Evolutionary conservation across 2,797 vertebrate genomes (phyloP).

Genomic region (Tarsius wallacei): DNA sequence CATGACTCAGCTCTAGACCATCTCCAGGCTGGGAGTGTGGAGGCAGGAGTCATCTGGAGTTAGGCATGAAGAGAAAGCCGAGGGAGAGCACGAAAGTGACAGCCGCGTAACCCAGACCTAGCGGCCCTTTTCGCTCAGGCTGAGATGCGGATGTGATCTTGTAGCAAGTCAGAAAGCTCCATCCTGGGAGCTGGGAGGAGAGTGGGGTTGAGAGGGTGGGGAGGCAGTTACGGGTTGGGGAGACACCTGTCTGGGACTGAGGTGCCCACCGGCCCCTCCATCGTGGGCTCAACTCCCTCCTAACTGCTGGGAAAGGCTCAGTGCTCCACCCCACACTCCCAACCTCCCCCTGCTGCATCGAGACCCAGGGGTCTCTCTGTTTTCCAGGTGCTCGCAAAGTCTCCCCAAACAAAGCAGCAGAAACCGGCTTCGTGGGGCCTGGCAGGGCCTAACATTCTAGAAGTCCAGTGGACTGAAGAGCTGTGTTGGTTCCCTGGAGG

Average conservation of each 20-base stretch:
- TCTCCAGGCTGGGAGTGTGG: constrained; percentile 19
- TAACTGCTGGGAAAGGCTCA: not conserved
- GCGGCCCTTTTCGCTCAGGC: not conserved
- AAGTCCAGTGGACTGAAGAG: not conserved
- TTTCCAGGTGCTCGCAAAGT: not conserved
- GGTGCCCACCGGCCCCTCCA: not conserved
- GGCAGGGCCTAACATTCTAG: not conserved
- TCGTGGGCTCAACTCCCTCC: not conserved
- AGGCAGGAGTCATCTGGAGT: constrained; percentile 49
- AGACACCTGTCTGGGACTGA: not conserved
- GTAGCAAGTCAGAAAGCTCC: not conserved
- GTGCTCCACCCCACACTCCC: no score
- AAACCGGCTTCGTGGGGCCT: not conserved
- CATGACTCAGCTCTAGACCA: constrained; percentile 78
- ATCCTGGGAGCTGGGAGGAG: not conserved
- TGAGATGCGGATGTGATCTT: not conserved
- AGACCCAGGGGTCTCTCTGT: not conserved
- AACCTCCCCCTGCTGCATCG: not conserved
- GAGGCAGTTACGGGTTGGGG: not conserved
- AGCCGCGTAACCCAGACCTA: not conserved
- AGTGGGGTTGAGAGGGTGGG: not conserved
- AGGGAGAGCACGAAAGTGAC: not conserved
- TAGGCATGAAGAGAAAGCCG: not conserved
- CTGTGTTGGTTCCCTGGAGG: not conserved
- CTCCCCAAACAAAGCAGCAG: not conserved